phyloP scores from a whole-genome alignment of 2,888 invertebrate species.

The Pardosa pseudoannulata region DNA sequence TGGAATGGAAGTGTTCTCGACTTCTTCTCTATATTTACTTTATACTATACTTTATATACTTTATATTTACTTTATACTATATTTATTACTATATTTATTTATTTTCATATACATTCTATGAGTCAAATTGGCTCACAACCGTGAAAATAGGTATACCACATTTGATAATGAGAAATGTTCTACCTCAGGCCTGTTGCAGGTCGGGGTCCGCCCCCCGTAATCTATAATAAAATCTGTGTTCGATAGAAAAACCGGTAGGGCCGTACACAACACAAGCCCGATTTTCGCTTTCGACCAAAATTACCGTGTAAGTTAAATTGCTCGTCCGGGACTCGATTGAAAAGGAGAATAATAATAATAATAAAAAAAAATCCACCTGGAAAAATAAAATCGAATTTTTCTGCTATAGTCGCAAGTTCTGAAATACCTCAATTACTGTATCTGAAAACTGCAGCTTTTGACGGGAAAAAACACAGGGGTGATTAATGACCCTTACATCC shows the following conservation, averaged over 20 bases:
- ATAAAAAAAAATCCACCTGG: no score
- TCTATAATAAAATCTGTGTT: constrained; percentile 9
- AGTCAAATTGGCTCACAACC: no score
- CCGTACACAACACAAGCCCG: background rate
- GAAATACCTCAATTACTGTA: background rate
- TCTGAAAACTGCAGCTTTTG: constrained; percentile 1
- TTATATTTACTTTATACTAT: no score
- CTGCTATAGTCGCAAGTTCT: background rate
- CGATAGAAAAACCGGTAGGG: background rate
- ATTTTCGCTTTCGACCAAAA: background rate
- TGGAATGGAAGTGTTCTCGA: no score
- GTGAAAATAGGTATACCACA: no score
- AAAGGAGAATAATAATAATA: no score
- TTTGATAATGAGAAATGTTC: no score
- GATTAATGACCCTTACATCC: background rate
- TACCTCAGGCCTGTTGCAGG: no score
- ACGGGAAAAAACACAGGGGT: background rate
- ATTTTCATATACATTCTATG: no score
- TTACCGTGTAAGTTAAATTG: background rate
- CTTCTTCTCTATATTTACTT: no score
- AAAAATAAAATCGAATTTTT: background rate
- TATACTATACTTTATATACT: no score
- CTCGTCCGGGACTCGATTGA: background rate
- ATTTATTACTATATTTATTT: no score
- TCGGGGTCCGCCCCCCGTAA: background rate